A percentile compares a stretch with the other conserved stretches of the same genome.
phyloP scores from a whole-genome alignment of 2,113 vertebrate genomes.

The Blennius ocellaris region DNA sequence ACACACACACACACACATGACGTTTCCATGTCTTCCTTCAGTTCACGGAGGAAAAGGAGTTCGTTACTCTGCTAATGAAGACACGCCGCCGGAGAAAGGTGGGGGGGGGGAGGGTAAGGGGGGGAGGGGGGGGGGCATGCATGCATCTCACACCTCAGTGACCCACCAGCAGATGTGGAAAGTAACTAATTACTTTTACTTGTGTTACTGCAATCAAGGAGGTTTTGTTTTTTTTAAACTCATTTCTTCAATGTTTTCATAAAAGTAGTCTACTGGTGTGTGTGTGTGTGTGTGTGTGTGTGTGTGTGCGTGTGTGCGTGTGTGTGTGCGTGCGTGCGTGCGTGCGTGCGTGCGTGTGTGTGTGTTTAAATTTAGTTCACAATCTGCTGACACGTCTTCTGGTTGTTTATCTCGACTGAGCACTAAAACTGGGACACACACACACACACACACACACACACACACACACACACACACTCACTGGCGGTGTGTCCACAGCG shows the following conservation, averaged over 20 bases:
- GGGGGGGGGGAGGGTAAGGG: too few species aligned
- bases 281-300: conserved; percentile 18
- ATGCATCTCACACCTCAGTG: too few species aligned
- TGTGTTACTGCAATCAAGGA: too few species aligned
- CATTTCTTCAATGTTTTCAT: too few species aligned
- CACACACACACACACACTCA: background rate
- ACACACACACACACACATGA: conserved; percentile 27
- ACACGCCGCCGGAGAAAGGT: conserved; percentile 97
- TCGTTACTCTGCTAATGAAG: conserved; percentile 95
- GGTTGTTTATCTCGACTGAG: conserved; percentile 27
- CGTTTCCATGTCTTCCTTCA: conserved; percentile 60
- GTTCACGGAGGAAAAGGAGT: conserved; percentile 96
- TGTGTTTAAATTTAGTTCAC: conserved; percentile 47
- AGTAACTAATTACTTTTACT: too few species aligned
- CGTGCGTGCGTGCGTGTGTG: conserved; percentile 8
- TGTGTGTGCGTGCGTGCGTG: too few species aligned
- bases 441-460: background rate
- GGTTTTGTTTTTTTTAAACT: too few species aligned
- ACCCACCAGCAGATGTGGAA: too few species aligned
- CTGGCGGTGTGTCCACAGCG: conserved; percentile 78
- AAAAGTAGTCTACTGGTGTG: background rate
- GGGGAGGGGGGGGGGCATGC: too few species aligned
- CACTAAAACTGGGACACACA: background rate
- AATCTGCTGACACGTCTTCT: conserved; percentile 44
- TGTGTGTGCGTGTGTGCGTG: conserved; percentile 19